Conservation (phyloP, 2,113 vertebrate genomes). For the Hemicordylus capensis region DNA sequence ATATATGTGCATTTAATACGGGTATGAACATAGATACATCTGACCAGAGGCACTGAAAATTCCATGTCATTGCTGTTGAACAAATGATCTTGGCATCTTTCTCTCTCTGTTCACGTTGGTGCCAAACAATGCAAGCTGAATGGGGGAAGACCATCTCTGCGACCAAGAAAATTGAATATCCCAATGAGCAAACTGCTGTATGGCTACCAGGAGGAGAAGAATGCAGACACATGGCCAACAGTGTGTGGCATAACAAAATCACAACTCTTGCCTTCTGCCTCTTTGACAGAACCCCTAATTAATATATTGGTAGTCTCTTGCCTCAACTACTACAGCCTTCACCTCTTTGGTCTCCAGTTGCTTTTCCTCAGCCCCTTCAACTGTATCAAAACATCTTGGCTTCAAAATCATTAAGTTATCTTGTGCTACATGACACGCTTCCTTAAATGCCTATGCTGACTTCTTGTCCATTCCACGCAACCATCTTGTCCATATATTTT, state of each 20-base stretch:
- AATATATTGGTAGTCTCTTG: background rate
- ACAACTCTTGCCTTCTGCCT: background rate
- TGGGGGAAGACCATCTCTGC: background rate
- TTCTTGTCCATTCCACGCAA: too few relatives aligned
- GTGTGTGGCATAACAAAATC: background rate
- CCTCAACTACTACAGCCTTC: background rate
- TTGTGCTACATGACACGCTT: too few relatives aligned
- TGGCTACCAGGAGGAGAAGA: background rate
- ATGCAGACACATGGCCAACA: background rate
- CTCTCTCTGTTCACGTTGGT: background rate
- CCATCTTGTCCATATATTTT: too few relatives aligned
- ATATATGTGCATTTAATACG: background rate
- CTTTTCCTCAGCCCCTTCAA: background rate
- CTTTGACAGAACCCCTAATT: background rate
- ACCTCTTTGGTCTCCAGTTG: background rate
- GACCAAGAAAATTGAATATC: background rate
- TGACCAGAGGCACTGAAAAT: background rate
- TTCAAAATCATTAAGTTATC: background rate
- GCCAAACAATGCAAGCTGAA: slow-evolving; percentile 12
- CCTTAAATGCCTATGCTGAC: too few relatives aligned
- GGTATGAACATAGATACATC: background rate
- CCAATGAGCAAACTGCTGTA: background rate
- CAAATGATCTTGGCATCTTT: background rate
- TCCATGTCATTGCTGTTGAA: background rate
- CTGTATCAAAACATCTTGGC: background rate